phyloP scores from a whole-genome alignment of 1,140 invertebrate species.

The Atta cephalotes region DNA sequence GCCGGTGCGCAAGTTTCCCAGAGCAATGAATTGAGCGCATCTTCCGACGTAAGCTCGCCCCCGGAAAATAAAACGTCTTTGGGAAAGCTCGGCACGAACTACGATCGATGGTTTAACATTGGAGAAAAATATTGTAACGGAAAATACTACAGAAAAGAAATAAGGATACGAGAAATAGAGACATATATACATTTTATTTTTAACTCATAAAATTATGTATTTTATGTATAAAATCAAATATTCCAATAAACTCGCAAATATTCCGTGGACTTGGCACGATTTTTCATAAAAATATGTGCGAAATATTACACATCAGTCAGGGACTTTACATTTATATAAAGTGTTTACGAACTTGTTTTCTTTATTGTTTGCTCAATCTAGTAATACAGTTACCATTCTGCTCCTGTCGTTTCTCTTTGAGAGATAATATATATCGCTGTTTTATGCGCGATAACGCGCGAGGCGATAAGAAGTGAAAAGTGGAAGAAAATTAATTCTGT shows the following conservation, averaged over 20 bases:
- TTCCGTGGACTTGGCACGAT: background rate
- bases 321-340: background rate
- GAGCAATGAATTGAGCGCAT: slow-evolving; percentile 71
- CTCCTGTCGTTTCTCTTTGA: background rate
- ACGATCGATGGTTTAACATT: slow-evolving; percentile 42
- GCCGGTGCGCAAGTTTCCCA: slow-evolving; percentile 52
- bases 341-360: slow-evolving; percentile 11
- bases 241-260: background rate
- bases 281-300: background rate
- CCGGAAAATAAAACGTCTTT: slow-evolving; percentile 67
- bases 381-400: background rate
- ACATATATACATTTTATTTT: background rate
- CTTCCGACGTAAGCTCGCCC: slow-evolving; percentile 35
- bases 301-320: background rate
- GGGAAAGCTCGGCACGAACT: slow-evolving; percentile 33
- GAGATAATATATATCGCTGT: background rate
- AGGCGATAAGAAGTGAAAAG: slow-evolving; percentile 50
- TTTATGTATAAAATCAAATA: background rate
- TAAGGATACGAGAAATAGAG: background rate
- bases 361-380: background rate
- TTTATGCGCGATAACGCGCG: slow-evolving; percentile 30
- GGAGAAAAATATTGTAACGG: slow-evolving; percentile 13
- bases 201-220: background rate
- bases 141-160: background rate
- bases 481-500: slow-evolving; percentile 53